Percentiles rank a stretch among this genome's conserved stretches.
These are phyloP conservation scores for Pyxicephalus adspersus DNA, from an alignment of 2,113 vertebrate species.

Conservation along the genomic window DNA sequence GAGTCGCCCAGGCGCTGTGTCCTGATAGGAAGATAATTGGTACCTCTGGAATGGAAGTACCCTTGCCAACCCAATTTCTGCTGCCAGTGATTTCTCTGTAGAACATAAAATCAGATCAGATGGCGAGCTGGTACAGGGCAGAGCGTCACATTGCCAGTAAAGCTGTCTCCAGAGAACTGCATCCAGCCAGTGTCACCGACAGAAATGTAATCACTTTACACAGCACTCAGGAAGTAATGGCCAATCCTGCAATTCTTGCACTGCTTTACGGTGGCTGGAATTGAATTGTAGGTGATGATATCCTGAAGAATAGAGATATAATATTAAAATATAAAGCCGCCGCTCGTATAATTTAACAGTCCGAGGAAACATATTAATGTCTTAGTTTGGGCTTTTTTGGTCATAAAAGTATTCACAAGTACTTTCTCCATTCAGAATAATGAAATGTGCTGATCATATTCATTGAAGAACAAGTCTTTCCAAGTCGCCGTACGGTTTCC, in stretches of 20 bases:
- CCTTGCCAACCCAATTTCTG: conserved; percentile 21
- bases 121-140: conserved; percentile 41
- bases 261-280: conserved; percentile 47
- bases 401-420: conserved; percentile 38
- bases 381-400: conserved; percentile 42
- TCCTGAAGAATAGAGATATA: conserved; percentile 54
- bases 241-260: conserved; percentile 44
- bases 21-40: not conserved
- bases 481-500: not conserved
- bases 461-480: conserved; percentile 13
- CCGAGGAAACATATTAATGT: conserved; percentile 51
- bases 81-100: conserved; percentile 32
- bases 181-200: conserved; percentile 51
- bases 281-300: conserved; percentile 57
- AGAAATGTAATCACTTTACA: conserved; percentile 57
- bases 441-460: conserved; percentile 44
- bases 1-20: not conserved
- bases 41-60: conserved; percentile 23
- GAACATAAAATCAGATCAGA: conserved; percentile 53
- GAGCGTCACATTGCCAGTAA: conserved; percentile 42
- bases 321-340: conserved; percentile 53
- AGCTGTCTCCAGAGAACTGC: conserved; percentile 51
- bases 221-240: conserved; percentile 52
- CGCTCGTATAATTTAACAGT: conserved; percentile 54
- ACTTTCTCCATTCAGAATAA: conserved; percentile 38